Base-by-base conservation (phyloP, 2,113 vertebrate species). In the Stictonetta naevosa region DNA sequence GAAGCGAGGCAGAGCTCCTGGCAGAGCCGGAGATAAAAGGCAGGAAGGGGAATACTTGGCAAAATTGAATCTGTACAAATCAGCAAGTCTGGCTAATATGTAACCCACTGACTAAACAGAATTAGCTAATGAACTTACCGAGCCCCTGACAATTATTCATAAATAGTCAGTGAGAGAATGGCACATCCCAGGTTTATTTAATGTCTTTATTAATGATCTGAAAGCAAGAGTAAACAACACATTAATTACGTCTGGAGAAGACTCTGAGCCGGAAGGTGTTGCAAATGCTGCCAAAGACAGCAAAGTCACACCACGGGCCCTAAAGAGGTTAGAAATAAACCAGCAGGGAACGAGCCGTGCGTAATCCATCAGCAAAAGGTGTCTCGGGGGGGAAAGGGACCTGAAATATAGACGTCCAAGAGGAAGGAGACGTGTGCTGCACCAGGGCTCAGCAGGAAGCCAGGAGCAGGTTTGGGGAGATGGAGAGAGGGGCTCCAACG, bases 161-260 rank as follows among this genome's bases (percentile, higher is more conserved):
- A 89, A 95, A 93, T 95, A 95, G 68, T 91, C 91, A 76, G 85
- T 50, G 86, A 94, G 94, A 91, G 93, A 88, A 48, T 3, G 5
- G 69, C 20, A 7, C 82, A 73, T 80, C 83, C 84, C 83, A 92
- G 93, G 83, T 97, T 95, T 96, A 91, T 92, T 97, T 95, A 97
- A 96, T 96, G 89, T 93, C 97, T 97, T 97, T 97, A 97, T 97
- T 97, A 98, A 97, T 76, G 92, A 98, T 96, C 95, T 96, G 83
- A 94, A 97, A 97, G 97, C 94, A 94, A 96, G 95, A 86, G 94
- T 97, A 97, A 98, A 97, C 95, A 98, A 94, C 92, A 80, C 96
- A 94, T 97, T 96, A 97, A 98, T 98, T 97, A 97, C 74, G 90
- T 88, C 96, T 96, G 90, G 93, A 92, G 96, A 94, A 77, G 94